phyloP scores from a whole-genome alignment of 2,888 invertebrate genomes.

The Cephus rjabovi region DNA sequence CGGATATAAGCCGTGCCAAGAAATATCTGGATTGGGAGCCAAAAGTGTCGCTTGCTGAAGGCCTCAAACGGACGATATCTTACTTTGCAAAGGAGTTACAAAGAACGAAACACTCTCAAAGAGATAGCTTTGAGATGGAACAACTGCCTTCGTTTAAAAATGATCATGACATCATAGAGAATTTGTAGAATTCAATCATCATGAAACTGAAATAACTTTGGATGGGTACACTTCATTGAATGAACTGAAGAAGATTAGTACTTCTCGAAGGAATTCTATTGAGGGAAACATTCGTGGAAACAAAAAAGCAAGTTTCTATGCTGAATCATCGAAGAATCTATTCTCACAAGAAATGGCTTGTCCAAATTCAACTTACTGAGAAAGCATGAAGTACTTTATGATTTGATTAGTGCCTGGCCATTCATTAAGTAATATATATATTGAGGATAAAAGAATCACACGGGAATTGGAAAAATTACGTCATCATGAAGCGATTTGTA shows the following conservation, averaged over 20 bases:
- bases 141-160: constrained; percentile 51
- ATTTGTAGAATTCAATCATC: constrained; percentile 37
- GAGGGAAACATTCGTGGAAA: neutral
- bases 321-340: neutral
- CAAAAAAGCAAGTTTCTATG: neutral
- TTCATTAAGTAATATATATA: neutral
- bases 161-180: constrained; percentile 61
- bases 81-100: constrained; percentile 93
- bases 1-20: constrained; percentile 92
- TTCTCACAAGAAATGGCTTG: neutral
- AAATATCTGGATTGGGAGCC: constrained; percentile 91
- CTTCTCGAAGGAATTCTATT: neutral
- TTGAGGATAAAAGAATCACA: neutral
- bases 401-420: neutral
- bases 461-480: neutral
- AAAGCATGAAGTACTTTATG: neutral
- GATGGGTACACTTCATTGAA: neutral
- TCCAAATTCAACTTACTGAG: neutral
- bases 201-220: neutral
- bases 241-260: neutral
- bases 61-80: constrained; percentile 90
- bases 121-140: constrained; percentile 63
- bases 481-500: neutral
- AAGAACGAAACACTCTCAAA: constrained; percentile 71
- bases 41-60: constrained; percentile 85